Evolutionary conservation across 2,888 invertebrate species (phyloP).

Genomic region (Ephialtes manifestator): DNA sequence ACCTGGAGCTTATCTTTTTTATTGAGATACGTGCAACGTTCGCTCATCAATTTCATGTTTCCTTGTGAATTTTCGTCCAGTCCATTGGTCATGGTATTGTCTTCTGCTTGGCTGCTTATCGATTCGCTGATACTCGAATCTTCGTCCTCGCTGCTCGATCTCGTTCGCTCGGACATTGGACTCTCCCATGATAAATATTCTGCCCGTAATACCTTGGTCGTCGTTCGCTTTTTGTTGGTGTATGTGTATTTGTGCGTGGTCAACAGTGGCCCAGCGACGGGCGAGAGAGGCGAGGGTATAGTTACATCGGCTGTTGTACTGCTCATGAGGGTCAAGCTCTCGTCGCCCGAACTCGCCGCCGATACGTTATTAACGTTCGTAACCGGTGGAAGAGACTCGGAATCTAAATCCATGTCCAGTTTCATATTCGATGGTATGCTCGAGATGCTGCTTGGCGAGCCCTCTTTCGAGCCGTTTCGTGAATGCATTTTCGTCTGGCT

Average conservation of each 20-base stretch:
- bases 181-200: conserved; percentile 83
- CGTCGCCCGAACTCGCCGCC: conserved; percentile 82
- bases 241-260: conserved; percentile 84
- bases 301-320: conserved; percentile 81
- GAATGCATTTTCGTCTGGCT: conserved; percentile 73
- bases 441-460: conserved; percentile 80
- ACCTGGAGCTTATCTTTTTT: conserved; percentile 81
- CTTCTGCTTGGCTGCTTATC: conserved; percentile 80
- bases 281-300: conserved; percentile 82
- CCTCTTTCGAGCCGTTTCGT: conserved; percentile 82
- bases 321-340: conserved; percentile 80
- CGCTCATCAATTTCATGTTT: conserved; percentile 72
- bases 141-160: conserved; percentile 82
- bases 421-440: conserved; percentile 82
- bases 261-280: conserved; percentile 82
- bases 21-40: conserved; percentile 78
- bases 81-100: conserved; percentile 79
- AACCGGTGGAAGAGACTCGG: conserved; percentile 78
- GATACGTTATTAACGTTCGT: conserved; percentile 81
- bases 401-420: conserved; percentile 82
- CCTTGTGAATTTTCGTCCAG: conserved; percentile 76
- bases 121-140: conserved; percentile 81
- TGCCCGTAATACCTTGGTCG: conserved; percentile 77
- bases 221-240: conserved; percentile 81
- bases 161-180: conserved; percentile 82